phyloP scores from a whole-genome alignment of 2,113 vertebrate species.

The Notiomystis cincta region DNA sequence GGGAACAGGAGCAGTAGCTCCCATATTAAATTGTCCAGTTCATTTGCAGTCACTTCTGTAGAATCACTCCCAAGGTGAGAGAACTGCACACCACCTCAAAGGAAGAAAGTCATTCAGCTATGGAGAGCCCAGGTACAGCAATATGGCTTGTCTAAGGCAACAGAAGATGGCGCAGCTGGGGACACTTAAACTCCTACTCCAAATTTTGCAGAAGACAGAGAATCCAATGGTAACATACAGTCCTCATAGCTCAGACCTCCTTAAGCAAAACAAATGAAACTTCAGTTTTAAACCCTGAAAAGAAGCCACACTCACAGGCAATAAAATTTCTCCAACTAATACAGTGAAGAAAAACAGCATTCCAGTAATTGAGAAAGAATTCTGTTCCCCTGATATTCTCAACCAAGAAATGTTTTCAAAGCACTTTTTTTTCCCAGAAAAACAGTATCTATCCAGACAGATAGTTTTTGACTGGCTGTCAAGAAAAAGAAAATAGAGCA shows the following conservation, averaged over 20 bases:
- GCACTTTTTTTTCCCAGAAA: neutral
- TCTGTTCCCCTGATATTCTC: neutral
- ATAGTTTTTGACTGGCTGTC: neutral
- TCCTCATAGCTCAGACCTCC: neutral
- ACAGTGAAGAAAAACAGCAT: neutral
- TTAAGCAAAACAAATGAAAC: neutral
- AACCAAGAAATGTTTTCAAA: neutral
- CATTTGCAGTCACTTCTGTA: rapidly evolving
- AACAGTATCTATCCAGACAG: neutral
- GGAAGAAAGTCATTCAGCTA: neutral
- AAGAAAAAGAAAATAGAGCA: neutral
- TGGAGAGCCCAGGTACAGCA: neutral
- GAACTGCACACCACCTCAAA: neutral
- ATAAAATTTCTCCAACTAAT: neutral
- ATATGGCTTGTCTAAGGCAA: neutral
- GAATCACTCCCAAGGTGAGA: neutral
- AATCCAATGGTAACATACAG: neutral
- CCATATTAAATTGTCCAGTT: neutral
- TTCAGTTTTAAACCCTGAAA: neutral
- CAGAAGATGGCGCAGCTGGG: neutral
- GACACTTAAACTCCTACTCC: neutral
- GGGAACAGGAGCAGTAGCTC: neutral
- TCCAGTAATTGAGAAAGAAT: neutral
- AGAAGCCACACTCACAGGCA: neutral
- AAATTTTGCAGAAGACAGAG: neutral